These are phyloP conservation scores for Lycophotia porphyrea DNA, from an alignment of 2,888 invertebrate species.

Conservation along the genomic window DNA sequence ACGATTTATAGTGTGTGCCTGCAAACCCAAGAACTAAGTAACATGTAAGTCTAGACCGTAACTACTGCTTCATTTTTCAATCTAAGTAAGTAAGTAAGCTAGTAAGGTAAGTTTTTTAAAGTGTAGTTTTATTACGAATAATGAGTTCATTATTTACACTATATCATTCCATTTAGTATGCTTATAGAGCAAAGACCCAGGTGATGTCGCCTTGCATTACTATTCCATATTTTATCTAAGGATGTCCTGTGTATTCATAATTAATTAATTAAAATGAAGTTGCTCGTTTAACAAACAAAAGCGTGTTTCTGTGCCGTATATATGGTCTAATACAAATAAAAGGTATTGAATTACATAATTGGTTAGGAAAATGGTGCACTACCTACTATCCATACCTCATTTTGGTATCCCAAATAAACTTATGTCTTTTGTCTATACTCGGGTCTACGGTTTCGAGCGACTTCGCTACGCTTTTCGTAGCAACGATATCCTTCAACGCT, in stretches of 20 bases:
- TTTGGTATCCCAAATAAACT: not conserved
- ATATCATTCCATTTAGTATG: slow-evolving; percentile 4
- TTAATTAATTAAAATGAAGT: not conserved
- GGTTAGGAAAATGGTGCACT: not conserved
- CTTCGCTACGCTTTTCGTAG: slow-evolving; percentile 41
- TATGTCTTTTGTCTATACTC: not conserved
- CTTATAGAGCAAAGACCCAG: slow-evolving; percentile 27
- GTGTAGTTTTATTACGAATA: not conserved
- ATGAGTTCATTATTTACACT: not conserved
- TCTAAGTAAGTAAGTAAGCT: too few relatives aligned
- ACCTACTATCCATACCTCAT: too few relatives aligned
- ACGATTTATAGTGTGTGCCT: not conserved
- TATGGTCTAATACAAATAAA: not conserved
- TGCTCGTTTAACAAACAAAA: not conserved
- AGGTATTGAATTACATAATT: not conserved
- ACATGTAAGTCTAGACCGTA: not conserved
- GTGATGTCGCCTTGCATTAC: slow-evolving; percentile 33
- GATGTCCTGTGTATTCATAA: slow-evolving; percentile 43
- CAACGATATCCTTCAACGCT: not conserved
- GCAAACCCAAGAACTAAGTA: not conserved
- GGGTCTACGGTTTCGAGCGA: not conserved
- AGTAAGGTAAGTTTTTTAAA: too few relatives aligned
- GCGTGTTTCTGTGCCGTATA: not conserved
- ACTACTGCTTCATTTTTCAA: not conserved
- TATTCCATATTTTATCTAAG: slow-evolving; percentile 22